Percentiles rank a stretch among this genome's conserved stretches.
Evolutionary conservation across 2,888 invertebrate species (phyloP).

Genomic region (Cosmorhoe ocellata): DNA sequence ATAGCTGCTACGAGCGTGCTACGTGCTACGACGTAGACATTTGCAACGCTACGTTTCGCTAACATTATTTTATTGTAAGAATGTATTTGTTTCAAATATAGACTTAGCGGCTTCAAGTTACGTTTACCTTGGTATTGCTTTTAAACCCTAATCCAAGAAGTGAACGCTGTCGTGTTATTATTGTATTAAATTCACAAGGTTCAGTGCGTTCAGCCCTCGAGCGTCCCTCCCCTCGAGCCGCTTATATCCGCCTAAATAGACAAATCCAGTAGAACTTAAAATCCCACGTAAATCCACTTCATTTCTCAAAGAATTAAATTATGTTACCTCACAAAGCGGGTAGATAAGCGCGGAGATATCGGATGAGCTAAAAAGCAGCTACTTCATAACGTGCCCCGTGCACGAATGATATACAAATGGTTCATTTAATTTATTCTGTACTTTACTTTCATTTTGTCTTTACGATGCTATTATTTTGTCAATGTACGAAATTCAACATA

Average conservation of each 20-base stretch:
- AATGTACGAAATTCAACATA: slow-evolving; percentile 16
- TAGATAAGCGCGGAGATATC: slow-evolving; percentile 43
- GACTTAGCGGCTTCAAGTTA: neutral
- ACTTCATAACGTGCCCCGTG: slow-evolving; percentile 39
- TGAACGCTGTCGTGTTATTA: slow-evolving; percentile 25
- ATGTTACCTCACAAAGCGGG: slow-evolving; percentile 45
- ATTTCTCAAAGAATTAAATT: slow-evolving; percentile 50
- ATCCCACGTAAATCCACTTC: slow-evolving; percentile 50
- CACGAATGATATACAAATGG: slow-evolving; percentile 36
- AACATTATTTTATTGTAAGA: neutral
- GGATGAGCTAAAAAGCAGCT: slow-evolving; percentile 47
- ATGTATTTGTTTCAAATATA: too few species aligned
- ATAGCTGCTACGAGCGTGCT: slow-evolving; percentile 42
- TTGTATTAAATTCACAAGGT: slow-evolving; percentile 27
- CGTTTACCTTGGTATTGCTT: slow-evolving; percentile 9
- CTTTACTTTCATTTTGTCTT: slow-evolving; percentile 31
- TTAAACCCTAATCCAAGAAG: slow-evolving; percentile 23
- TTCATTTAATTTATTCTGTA: slow-evolving; percentile 35
- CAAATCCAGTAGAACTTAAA: slow-evolving; percentile 53
- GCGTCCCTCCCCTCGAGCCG: slow-evolving; percentile 31
- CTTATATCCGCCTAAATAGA: slow-evolving; percentile 54
- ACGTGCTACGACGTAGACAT: slow-evolving; percentile 37
- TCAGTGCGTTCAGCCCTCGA: slow-evolving; percentile 23
- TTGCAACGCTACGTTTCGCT: neutral
- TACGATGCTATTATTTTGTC: slow-evolving; percentile 28